Evolutionary conservation across 2,113 vertebrate genomes (phyloP).

Genomic region (Tyto alba): DNA sequence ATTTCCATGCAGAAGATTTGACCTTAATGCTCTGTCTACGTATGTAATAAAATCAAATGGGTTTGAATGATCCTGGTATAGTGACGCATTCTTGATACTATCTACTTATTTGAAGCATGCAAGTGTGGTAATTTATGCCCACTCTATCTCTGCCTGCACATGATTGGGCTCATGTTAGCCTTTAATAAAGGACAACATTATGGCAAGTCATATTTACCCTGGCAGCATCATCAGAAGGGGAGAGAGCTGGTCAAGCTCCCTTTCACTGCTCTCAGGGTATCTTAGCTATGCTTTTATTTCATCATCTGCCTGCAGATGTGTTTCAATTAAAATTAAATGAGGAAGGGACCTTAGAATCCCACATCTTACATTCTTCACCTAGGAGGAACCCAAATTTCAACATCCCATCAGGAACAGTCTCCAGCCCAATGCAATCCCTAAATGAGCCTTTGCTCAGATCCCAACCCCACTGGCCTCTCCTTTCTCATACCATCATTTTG

Average conservation of each 20-base stretch:
- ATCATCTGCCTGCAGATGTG: not conserved
- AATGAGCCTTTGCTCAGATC: not conserved
- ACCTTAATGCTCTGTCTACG: conserved; percentile 13
- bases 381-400: not conserved
- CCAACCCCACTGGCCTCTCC: not conserved
- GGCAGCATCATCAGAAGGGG: not conserved
- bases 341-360: not conserved
- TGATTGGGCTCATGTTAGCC: not conserved
- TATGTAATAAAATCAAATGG: conserved; percentile 26
- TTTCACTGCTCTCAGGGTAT: not conserved
- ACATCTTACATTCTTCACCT: not conserved
- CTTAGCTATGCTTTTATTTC: not conserved
- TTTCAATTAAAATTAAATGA: not conserved
- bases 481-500: not conserved
- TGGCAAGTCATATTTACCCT: not conserved
- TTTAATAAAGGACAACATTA: not conserved
- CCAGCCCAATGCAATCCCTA: not conserved
- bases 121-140: not conserved
- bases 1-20: conserved; percentile 25
- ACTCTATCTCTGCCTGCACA: not conserved
- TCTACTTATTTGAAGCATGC: not conserved
- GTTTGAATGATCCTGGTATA: not conserved
- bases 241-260: not conserved
- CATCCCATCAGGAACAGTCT: not conserved
- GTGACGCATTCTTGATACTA: not conserved